Evolutionary conservation across 2,797 vertebrate genomes (phyloP).

Genomic region (Dryobates pubescens): DNA sequence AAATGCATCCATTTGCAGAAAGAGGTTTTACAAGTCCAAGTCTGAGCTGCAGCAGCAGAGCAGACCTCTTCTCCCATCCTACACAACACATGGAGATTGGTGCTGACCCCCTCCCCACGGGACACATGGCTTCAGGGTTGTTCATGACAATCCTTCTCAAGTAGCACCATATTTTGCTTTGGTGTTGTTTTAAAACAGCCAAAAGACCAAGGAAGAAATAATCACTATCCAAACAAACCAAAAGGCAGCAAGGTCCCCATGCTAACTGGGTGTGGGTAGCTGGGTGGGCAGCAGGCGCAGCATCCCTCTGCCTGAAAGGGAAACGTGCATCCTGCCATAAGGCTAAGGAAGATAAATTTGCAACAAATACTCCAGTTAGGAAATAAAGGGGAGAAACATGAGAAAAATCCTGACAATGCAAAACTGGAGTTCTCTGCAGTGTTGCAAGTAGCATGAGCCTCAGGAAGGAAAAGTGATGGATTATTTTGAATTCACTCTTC

Average conservation of each 20-base stretch:
- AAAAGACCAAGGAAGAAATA: background rate
- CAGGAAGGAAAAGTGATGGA: background rate
- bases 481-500: background rate
- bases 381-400: background rate
- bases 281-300: background rate
- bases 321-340: background rate
- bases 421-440: background rate
- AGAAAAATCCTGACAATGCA: background rate
- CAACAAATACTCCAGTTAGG: background rate
- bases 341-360: background rate
- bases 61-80: background rate
- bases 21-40: background rate
- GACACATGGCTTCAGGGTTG: background rate
- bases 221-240: background rate
- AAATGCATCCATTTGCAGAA: background rate
- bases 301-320: background rate
- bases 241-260: background rate
- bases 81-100: background rate
- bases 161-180: background rate
- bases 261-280: fast-evolving
- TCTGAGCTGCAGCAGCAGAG: background rate
- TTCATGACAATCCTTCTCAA: background rate
- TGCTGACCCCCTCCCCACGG: background rate
- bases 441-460: background rate
- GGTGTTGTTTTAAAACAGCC: background rate